Evolutionary conservation across 2,888 invertebrate species (phyloP).

Genomic region (Macrophya annulata): DNA sequence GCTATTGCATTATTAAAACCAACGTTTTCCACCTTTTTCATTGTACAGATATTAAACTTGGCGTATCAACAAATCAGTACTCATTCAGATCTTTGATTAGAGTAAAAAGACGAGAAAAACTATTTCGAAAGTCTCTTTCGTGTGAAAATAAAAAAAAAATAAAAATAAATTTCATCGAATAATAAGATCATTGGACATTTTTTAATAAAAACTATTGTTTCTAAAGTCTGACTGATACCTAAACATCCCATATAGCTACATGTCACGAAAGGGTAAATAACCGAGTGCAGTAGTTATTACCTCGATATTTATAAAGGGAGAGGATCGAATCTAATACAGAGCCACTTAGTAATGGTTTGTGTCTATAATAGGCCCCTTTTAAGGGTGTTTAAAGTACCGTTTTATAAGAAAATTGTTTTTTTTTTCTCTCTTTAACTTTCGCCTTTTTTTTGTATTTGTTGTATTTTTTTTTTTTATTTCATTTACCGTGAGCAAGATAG

Average conservation of each 20-base stretch:
- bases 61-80: not conserved
- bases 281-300: slow-evolving; percentile 25
- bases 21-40: not conserved
- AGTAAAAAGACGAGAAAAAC: not conserved
- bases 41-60: not conserved
- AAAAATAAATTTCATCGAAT: no score
- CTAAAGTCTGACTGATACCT: not conserved
- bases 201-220: not conserved
- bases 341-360: slow-evolving; percentile 8
- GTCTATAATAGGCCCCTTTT: slow-evolving; percentile 15
- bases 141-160: no score
- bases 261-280: slow-evolving; percentile 2
- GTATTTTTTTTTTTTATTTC: not conserved
- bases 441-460: not conserved
- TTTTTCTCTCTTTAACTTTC: not conserved
- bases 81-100: not conserved
- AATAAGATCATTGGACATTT: not conserved
- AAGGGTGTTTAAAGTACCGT: slow-evolving; percentile 40
- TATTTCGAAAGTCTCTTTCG: no score
- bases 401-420: slow-evolving; percentile 37
- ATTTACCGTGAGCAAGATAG: slow-evolving; percentile 12
- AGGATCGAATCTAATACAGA: not conserved
- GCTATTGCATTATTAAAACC: slow-evolving; percentile 34
- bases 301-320: slow-evolving; percentile 8
- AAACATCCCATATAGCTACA: not conserved